Evolutionary conservation across 2,888 invertebrate genomes (phyloP), one percentile per base, ranked within the genome.

Genomic region (Congeria kusceri): DNA sequence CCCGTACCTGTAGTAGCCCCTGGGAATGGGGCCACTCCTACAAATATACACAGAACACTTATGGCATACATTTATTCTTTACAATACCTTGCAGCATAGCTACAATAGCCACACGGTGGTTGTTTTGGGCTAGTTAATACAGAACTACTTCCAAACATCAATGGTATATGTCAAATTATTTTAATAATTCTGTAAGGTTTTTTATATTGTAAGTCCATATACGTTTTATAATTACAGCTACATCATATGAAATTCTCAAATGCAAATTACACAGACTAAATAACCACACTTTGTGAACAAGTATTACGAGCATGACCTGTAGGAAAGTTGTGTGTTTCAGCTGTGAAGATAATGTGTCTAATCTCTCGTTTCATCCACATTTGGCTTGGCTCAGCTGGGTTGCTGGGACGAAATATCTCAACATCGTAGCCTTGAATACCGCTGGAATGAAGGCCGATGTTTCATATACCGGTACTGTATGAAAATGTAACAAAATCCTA

Each of bases 1-100:
- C 99, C 99, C 0, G 99, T 98, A 28, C 99, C 99, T 0, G 99
- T 99, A 0, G 99, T 98, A 0, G 99, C 99, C 0, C 99, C 99
- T 94, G 98, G 98, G 89, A 99, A 99, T 0, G 99, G 99, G 0
- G 98, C 98, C 13, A 99, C 98, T 0, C 98, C 94, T 93, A 77
- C 13, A 83, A 74, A 18, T 11, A 59, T 27, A 59, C 32, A 32
- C 32, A 32, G 11, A 4, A 7, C 5, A 4, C 32, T 32, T 32
- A 32, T 32, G 4, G 32, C 4, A 11, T 32, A 32, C 32, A 32
- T 32, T 4, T 7, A 7, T 11, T 32, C 32, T 32, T 32, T 4
- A 32, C 32, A 32, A 32, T 32, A n/a, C n/a, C n/a, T n/a, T n/a
- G n/a, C n/a, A n/a, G n/a, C n/a, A n/a, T n/a, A n/a, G n/a, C n/a